Evolutionary conservation across 2,888 invertebrate genomes (phyloP), one percentile per base, ranked within the genome.

Genomic region (Lapara coniferarum): DNA sequence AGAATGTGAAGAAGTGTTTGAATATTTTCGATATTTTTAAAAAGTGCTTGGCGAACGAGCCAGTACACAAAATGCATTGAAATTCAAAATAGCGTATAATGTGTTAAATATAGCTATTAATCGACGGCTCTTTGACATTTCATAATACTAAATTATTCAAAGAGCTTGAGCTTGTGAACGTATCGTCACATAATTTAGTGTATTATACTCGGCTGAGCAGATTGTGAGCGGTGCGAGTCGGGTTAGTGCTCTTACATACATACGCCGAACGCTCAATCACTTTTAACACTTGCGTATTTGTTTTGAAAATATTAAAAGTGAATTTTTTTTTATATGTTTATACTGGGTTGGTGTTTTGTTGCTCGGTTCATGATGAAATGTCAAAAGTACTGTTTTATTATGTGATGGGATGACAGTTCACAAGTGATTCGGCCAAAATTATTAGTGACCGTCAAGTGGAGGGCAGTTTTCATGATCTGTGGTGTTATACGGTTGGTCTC

Each of bases 171-270:
- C 68, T 68, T 68, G 68, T 59, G 44, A 53, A 63, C 44, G 68
- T 59, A 44, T 68, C 44, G 68, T 68, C 68, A 68, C 63, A 53
- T 68, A 59, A 63, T 49, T 19, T 68, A 68, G 59, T 59, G 44
- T 63, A 59, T 59, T 53, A 53, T 51, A 80, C 82, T 79, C 76
- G 77, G 63, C 46, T 13, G 19, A 49, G 19, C 25, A 63, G 63
- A 46, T 49, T 49, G 46, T 63, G 63, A 46, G 63, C 59, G 59
- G 46, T 19, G 63, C 63, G 49, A 25, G 57, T 63, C 63, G 63
- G 63, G 63, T 63, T 49, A 16, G 44, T 59, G 59, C 37, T 59
- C 44, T 10, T 16, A 44, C 59, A 46, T 46, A 46, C 44, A 8
- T 46, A 46, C 44, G 14, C 30, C 14, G 4, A 16, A 46, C 44